Conservation (phyloP, 2,797 vertebrate genomes). For the Hippocampus kuda region DNA sequence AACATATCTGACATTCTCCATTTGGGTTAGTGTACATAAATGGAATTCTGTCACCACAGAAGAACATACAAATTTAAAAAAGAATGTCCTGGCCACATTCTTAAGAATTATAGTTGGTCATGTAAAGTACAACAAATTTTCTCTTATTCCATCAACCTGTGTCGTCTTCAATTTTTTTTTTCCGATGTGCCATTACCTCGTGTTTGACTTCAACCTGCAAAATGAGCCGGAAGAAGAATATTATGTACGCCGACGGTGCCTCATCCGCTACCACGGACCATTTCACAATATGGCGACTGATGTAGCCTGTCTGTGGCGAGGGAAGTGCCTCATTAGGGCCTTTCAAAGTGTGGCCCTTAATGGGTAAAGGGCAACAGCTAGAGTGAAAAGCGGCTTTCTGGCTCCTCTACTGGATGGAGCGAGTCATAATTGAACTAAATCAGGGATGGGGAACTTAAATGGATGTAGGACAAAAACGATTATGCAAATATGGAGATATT, state of each 20-base stretch:
- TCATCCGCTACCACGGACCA: conserved; percentile 24
- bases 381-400: conserved; percentile 42
- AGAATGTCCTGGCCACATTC: neutral
- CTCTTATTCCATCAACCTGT: neutral
- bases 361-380: conserved; percentile 33
- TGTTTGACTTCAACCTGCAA: conserved; percentile 30
- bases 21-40: neutral
- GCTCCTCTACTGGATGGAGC: conserved; percentile 30
- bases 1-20: neutral
- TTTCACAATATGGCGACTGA: conserved; percentile 26
- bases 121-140: neutral
- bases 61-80: neutral
- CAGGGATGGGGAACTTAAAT: neutral
- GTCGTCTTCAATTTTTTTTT: neutral
- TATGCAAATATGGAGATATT: too few relatives aligned
- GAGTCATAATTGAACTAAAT: neutral
- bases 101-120: neutral
- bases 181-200: conserved; percentile 24
- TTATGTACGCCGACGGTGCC: conserved; percentile 16
- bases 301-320: conserved; percentile 16
- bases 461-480: too few relatives aligned
- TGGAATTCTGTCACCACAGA: neutral
- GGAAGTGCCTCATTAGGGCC: conserved; percentile 29
- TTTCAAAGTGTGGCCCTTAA: conserved; percentile 45
- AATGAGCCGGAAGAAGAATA: conserved; percentile 49